Conservation (phyloP, 2,888 invertebrate species). For the Panzeria rudis region DNA sequence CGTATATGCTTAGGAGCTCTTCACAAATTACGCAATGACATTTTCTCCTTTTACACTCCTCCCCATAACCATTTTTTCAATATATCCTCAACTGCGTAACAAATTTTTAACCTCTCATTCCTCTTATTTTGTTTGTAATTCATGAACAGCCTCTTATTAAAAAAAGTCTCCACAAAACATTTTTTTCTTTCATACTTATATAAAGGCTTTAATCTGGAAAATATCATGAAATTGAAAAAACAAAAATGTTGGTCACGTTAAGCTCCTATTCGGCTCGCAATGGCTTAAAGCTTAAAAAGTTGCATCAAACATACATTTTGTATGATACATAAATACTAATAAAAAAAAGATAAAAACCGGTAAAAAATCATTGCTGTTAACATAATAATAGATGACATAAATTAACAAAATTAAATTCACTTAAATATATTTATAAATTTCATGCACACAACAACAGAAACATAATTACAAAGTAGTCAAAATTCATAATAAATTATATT, state of each 20-base stretch:
- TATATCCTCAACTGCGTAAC: too few species aligned
- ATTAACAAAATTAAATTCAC: constrained; percentile 26
- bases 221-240: background rate
- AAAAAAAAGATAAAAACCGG: constrained; percentile 19
- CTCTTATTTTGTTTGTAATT: too few species aligned
- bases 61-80: too few species aligned
- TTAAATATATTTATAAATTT: background rate
- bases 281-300: background rate
- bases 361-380: constrained; percentile 9
- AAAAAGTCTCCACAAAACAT: background rate
- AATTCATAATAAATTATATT: constrained; percentile 25
- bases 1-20: too few species aligned
- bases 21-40: too few species aligned
- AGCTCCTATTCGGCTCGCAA: background rate
- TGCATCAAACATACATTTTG: constrained; percentile 2
- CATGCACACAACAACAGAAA: background rate
- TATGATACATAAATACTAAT: background rate
- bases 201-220: too few species aligned
- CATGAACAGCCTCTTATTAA: too few species aligned
- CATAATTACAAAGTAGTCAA: constrained; percentile 17
- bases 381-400: constrained; percentile 33
- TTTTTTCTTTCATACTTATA: too few species aligned
- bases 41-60: too few species aligned
- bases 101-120: too few species aligned
- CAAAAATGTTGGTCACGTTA: constrained; percentile 41